phyloP scores from a whole-genome alignment of 2,888 invertebrate genomes.

The Sylvicola fuscatus region DNA sequence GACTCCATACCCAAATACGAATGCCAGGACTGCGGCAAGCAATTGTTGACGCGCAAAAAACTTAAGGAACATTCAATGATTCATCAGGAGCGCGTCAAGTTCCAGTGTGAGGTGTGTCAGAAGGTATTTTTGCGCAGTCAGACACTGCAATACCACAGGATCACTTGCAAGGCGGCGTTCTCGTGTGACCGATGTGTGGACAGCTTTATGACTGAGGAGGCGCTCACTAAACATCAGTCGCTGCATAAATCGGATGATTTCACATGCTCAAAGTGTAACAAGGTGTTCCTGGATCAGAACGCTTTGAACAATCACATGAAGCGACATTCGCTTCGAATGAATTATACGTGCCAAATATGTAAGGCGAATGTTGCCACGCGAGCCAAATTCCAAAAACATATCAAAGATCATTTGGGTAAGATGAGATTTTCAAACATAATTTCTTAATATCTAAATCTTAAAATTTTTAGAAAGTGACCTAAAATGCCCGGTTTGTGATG shows the following conservation, averaged over 20 bases:
- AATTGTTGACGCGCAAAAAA: slow-evolving; percentile 4
- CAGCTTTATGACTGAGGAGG: slow-evolving; percentile 4
- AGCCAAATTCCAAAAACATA: slow-evolving; percentile 5
- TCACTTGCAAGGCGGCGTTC: slow-evolving; percentile 5
- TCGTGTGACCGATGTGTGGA: slow-evolving; percentile 5
- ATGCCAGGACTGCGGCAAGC: slow-evolving; percentile 4
- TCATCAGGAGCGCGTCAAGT: slow-evolving; percentile 5
- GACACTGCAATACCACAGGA: slow-evolving; percentile 5
- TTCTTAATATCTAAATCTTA: not conserved
- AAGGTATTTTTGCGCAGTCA: slow-evolving; percentile 5
- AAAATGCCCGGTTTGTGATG: slow-evolving; percentile 4
- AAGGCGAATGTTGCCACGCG: slow-evolving; percentile 4
- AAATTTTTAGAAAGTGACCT: slow-evolving; percentile 2
- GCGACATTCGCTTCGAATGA: slow-evolving; percentile 5
- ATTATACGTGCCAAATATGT: slow-evolving; percentile 6
- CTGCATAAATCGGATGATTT: slow-evolving; percentile 3
- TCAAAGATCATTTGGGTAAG: slow-evolving; percentile 5
- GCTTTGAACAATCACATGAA: slow-evolving; percentile 3
- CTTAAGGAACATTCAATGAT: slow-evolving; percentile 5
- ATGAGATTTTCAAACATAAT: not conserved
- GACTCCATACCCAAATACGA: slow-evolving; percentile 1
- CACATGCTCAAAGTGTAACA: slow-evolving; percentile 5
- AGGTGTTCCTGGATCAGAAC: slow-evolving; percentile 3
- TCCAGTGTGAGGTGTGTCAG: slow-evolving; percentile 4
- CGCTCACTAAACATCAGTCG: slow-evolving; percentile 3